A percentile compares a stretch with the other conserved stretches of the same genome.
These are phyloP conservation scores for Hassar affinis DNA, from an alignment of 2,113 vertebrate species.

Conservation along the genomic window DNA sequence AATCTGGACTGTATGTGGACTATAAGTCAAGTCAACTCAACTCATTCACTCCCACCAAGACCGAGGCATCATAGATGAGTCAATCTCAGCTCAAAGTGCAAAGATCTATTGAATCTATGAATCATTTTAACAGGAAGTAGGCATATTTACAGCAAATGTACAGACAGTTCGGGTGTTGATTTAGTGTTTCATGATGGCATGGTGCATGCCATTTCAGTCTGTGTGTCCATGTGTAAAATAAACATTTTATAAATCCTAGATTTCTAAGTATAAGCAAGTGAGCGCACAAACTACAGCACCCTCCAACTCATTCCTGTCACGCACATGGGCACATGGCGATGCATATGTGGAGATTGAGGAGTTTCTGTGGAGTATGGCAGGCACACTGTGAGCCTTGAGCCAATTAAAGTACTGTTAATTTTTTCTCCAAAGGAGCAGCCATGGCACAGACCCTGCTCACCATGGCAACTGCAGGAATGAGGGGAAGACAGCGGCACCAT, in stretches of 20 bases:
- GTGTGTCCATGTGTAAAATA: neutral
- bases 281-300: neutral
- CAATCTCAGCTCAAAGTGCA: neutral
- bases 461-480: slow-evolving; percentile 52
- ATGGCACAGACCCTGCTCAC: slow-evolving; percentile 47
- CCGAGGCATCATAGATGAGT: neutral
- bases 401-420: slow-evolving; percentile 56
- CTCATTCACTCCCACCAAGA: neutral
- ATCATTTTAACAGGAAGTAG: neutral
- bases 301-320: neutral
- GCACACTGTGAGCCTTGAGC: slow-evolving; percentile 35
- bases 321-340: neutral
- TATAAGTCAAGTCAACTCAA: neutral
- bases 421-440: slow-evolving; percentile 49
- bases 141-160: neutral
- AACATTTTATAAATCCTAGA: neutral
- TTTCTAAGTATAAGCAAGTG: neutral
- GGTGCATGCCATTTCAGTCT: neutral
- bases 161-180: neutral
- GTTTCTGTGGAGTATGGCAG: slow-evolving; percentile 16
- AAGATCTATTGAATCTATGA: neutral
- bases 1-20: too few relatives aligned
- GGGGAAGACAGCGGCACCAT: slow-evolving; percentile 30
- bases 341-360: slow-evolving; percentile 17
- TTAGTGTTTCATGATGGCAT: neutral